Base-by-base conservation (phyloP, 1,140 invertebrate genomes). In the Hylaeus volcanicus region DNA sequence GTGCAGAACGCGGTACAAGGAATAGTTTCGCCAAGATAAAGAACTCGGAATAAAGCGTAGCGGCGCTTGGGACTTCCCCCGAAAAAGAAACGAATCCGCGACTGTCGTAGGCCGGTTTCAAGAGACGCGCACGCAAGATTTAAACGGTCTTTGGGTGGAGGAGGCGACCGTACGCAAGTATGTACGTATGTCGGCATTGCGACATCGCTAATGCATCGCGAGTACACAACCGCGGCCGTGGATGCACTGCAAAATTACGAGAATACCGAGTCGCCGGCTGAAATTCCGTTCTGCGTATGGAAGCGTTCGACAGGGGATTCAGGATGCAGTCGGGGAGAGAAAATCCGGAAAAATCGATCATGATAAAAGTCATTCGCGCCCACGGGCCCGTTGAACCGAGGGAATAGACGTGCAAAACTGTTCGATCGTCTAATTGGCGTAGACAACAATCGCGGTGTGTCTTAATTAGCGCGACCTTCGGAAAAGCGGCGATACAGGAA, bases 201-300 rank as follows among this genome's bases (percentile, higher is more conserved):
- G 83, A 82, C 83, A 85, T 86, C 83, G 83, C 74, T 86, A 86
- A 86, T 86, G 84, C 83, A 86, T 82, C 84, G 79, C 26, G 84
- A 74, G 84, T 86, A 71, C 69, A 60, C 58, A 70, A 66, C 48
- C 26, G 82, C 70, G 72, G 73, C 74, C 82, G 82, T 78, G 79
- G 84, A 86, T 78, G 83, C 84, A 85, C 79, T 82, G 74, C 70
- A 70, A 78, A 86, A 77, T 74, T 81, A 80, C 79, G 74, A 82
- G 60, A 85, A 76, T 58, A 74, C 64, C 68, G 74, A 79, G 63
- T 45, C 61, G 63, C 73, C 60, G 56, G 37, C 15, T 70, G 61
- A 58, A 81, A 84, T 84, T 68, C 74, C 60, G 56, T 68, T 58
- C 68, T 79, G 60, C 61, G 65, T 79, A 79, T 84, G 72, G 55